Evolutionary conservation across 1,140 invertebrate species (phyloP).

Genomic region (Papilio dardanus): DNA sequence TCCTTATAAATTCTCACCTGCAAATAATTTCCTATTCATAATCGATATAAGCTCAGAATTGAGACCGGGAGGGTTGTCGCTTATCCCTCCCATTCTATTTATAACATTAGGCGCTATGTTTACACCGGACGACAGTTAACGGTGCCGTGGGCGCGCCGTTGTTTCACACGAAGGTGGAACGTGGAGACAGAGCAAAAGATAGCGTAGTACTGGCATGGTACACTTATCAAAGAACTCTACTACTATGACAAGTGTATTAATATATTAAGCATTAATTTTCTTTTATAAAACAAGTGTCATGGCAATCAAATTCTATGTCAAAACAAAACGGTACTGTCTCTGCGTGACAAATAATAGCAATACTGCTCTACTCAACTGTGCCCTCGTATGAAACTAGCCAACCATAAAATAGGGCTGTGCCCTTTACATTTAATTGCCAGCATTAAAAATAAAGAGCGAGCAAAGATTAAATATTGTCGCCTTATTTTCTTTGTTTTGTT

Average conservation of each 20-base stretch:
- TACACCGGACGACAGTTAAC: slow-evolving; percentile 9
- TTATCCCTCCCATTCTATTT: not conserved
- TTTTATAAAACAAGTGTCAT: not conserved
- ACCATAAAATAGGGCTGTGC: slow-evolving; percentile 14
- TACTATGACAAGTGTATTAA: not conserved
- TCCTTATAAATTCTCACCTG: not conserved
- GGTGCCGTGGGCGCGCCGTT: not conserved
- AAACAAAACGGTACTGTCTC: not conserved
- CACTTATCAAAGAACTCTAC: no score
- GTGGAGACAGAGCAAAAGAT: not conserved
- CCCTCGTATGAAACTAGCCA: not conserved
- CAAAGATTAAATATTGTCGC: slow-evolving; percentile 5
- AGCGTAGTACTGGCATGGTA: not conserved
- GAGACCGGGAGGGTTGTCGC: slow-evolving; percentile 7
- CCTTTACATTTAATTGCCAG: slow-evolving; percentile 14
- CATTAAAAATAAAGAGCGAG: slow-evolving; percentile 21
- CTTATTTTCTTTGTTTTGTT: not conserved
- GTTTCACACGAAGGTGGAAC: not conserved
- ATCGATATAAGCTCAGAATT: not conserved
- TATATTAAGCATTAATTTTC: not conserved
- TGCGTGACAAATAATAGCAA: not conserved
- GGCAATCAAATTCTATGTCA: not conserved
- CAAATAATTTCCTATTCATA: not conserved
- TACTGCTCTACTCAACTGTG: not conserved
- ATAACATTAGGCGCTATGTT: slow-evolving; percentile 19